Evolutionary conservation across 30 jellyfish, hydroid and myxozoan species (phyloP), one percentile per base, ranked within the genome.

Genomic region (Rhopilema esculentum): DNA sequence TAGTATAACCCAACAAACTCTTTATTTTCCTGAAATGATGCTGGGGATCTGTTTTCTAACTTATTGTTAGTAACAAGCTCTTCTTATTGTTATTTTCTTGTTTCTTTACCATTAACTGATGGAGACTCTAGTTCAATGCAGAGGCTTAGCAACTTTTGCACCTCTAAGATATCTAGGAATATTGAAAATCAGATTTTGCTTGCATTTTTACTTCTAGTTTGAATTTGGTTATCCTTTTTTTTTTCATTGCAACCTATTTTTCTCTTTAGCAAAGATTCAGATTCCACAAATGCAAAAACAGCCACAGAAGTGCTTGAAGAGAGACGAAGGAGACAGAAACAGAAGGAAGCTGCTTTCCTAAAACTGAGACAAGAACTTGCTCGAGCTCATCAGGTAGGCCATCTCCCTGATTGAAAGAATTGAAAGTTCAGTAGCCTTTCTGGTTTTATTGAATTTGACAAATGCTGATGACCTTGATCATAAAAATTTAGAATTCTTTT

Each of bases 341-440:
- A 63, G 64, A 83, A 77, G 51, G 93, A 84, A 83, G 91, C 89
- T 6, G 94, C 97, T 8, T 91, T 91, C 62, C 65, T 48, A 24
- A 91, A 85, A 67, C 89, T 91, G 33, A 82, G 88, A 48, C 27
- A 50, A 17, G 97, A 91, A 29, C 75, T 91, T 29, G 93, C 79
- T 27, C 79, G 93, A 22, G 97, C 97, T 0, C 97, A 91, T 22
- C 80, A 64, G 70, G 95, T 86, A 86, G 17, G 28, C n/a, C 17
- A 2, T 24, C 22, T 67, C 4, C 8, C 1, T 17, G 8, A 1
- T 24, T 17, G 15, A 67, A 23, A 15, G 15, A 12, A 1, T 63
- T 63, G 27, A 63, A 9, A 9, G 8, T 63, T 63, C 29, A 2
- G 72, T 24, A 63, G 68, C 84, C 1, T 72, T 23, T 70, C 8